Evolutionary conservation across 2,113 vertebrate genomes (phyloP), one percentile per base, ranked within the genome.

Genomic region (Mohoua ochrocephala): DNA sequence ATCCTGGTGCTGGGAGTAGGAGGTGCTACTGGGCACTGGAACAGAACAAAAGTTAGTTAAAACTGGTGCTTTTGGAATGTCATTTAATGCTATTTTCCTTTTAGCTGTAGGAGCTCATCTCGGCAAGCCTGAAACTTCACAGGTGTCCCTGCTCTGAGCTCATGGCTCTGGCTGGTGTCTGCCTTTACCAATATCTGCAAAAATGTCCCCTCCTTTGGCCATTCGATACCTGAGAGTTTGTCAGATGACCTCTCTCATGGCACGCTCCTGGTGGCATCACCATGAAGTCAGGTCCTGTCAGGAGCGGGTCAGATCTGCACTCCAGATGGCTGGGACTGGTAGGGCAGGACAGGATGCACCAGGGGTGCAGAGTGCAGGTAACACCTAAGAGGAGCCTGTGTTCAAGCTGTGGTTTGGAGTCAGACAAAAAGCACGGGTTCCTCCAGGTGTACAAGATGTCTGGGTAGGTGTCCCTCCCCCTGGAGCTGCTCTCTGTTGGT

Each of bases 391-490:
- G 30, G 13, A 82, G 8, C 41, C n/a, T 61, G 37, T 4, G 9
- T 79, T 88, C 6, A 12, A 54, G 11, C 23, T 56, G 35, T 47
- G 30, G 10, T 65, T 84, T 93, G 68, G 13, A 76, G 67, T 26
- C 13, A 60, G 61, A 27, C 33, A 35, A 76, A 56, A 93, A 64
- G 30, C 6, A 8, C 14, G 10, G 4, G 23, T 80, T 76, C 3
- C 26, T 1, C 13, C 2, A 2, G 6, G 9, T 50, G 35, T 39
- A 27, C 41, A 24, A 52, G 6, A 4, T 1, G 0, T 7, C 73
- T 37, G 31, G 30, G 5, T 68, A n/a, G 54, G 11, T 53, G 60
- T 78, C 13, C 42, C 31, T 73, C n/a, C 27, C 7, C 23, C 44
- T 26, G 39, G 49, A 57, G 14, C 18, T 80, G 9, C 33, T 76